Base-by-base conservation (phyloP, 1,140 invertebrate genomes). In the Harlomillsia oculata region DNA sequence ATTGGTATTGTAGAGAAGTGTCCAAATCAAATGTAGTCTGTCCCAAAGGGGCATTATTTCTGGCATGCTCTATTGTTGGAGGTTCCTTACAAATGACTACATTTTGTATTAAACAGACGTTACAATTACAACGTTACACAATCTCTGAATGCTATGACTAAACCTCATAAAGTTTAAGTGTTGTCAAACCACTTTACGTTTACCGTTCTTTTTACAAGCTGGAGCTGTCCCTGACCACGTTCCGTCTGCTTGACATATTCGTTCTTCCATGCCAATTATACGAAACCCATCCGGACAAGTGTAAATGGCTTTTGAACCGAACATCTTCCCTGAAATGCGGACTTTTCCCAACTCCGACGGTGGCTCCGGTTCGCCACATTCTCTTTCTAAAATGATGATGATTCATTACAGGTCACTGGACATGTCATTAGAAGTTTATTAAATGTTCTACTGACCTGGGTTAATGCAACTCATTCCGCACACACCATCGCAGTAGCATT, bases 401-500 rank as follows among this genome's bases (percentile, higher is more conserved):
- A 21, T 41, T 41, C 25, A 23, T 18, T 41, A 23, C 39, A 41
- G 20, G 45, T 28, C 29, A 9, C 21, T 26, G 14, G 32, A 8
- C 20, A 44, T 26, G 13, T 32, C n/a, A 21, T 34, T 26, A 14
- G 32, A 29, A 28, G n/a, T n/a, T n/a, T n/a, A n/a, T n/a, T n/a
- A n/a, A n/a, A n/a, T n/a, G n/a, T n/a, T n/a, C n/a, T n/a, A n/a
- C n/a, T n/a, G n/a, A 80, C 80, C 79, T 41, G 90, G 90, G 74
- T 96, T 95, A 56, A 98, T 92, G 73, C 95, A 98, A 16, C 89
- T 94, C 80, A 93, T 85, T 21, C 94, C 95, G 69, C 95, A 98
- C 2, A 86, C 80, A 30, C 92, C 94, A 69, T 98, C 95, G 70
- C 95, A 98, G 41, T 95, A 76, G 69, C 95, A 98, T 68, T 89